Evolutionary conservation across 2,888 invertebrate genomes (phyloP).

Genomic region (Drosophila anomalata): DNA sequence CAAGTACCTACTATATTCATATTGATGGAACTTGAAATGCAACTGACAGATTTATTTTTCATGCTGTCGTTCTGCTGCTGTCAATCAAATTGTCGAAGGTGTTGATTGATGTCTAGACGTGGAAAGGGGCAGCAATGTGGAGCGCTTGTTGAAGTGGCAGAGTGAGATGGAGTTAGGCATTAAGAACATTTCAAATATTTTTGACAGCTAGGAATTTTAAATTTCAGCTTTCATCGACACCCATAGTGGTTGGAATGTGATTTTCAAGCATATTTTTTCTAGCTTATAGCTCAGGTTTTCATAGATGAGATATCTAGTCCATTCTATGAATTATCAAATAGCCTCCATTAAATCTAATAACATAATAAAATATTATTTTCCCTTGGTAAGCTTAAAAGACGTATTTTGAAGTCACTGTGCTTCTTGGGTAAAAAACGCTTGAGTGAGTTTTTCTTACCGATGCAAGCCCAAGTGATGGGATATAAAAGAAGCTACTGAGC

Average conservation of each 20-base stretch:
- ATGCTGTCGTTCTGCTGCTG: slow-evolving; percentile 66
- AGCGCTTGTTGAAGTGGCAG: neutral
- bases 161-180: slow-evolving; percentile 7
- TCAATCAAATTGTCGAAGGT: slow-evolving; percentile 74
- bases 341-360: neutral
- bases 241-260: slow-evolving; percentile 11
- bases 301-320: neutral
- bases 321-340: neutral
- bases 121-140: slow-evolving; percentile 2
- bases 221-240: slow-evolving; percentile 8
- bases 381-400: neutral
- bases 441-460: slow-evolving; percentile 34
- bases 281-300: too few relatives aligned
- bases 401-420: slow-evolving; percentile 18
- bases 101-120: slow-evolving; percentile 73
- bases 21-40: slow-evolving; percentile 72
- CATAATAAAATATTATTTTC: neutral
- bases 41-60: slow-evolving; percentile 78
- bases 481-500: slow-evolving; percentile 51
- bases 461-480: slow-evolving; percentile 3
- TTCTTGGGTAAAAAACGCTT: slow-evolving; percentile 33
- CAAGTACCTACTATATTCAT: slow-evolving; percentile 66
- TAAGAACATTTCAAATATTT: slow-evolving; percentile 57
- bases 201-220: slow-evolving; percentile 62
- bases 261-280: slow-evolving; percentile 5